Evolutionary conservation across 2,888 invertebrate species (phyloP).

Genomic region (Tenthredo notha): DNA sequence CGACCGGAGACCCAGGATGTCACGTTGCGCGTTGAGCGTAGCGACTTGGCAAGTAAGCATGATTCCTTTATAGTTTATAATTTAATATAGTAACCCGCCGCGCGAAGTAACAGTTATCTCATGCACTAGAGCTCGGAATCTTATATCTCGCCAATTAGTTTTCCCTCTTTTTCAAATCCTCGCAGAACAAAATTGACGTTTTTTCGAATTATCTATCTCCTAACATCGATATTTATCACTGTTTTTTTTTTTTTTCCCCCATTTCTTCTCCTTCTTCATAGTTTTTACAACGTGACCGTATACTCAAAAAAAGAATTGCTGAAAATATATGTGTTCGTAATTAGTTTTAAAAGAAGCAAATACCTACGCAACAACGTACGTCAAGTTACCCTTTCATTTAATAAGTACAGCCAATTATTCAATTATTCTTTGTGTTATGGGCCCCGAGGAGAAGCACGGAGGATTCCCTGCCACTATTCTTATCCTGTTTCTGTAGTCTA

Average conservation of each 20-base stretch:
- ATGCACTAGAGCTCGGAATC: not conserved
- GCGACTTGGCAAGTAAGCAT: conserved; percentile 46
- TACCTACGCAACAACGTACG: not conserved
- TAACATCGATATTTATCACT: not conserved
- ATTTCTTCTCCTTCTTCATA: not conserved
- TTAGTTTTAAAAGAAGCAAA: not conserved
- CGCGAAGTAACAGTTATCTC: conserved; percentile 36
- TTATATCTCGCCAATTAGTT: conserved; percentile 10
- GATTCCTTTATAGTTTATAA: conserved; percentile 46
- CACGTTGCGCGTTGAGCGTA: conserved; percentile 49
- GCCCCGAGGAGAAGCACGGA: not conserved
- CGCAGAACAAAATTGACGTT: not conserved
- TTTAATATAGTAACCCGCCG: conserved; percentile 41
- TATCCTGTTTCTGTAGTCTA: not conserved
- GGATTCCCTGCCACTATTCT: not conserved
- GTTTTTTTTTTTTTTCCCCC: not conserved
- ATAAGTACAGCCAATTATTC: conserved; percentile 23
- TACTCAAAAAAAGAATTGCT: not conserved
- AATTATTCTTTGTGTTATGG: conserved; percentile 16
- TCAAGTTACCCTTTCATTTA: conserved; percentile 31
- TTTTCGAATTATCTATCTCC: not conserved
- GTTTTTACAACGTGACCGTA: not conserved
- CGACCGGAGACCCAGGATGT: conserved; percentile 38
- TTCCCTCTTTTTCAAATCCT: not conserved
- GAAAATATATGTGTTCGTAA: not conserved